Evolutionary conservation across 2,888 invertebrate genomes (phyloP), one percentile per base, ranked within the genome.

Genomic region (Scelioninae gen. 1): DNA sequence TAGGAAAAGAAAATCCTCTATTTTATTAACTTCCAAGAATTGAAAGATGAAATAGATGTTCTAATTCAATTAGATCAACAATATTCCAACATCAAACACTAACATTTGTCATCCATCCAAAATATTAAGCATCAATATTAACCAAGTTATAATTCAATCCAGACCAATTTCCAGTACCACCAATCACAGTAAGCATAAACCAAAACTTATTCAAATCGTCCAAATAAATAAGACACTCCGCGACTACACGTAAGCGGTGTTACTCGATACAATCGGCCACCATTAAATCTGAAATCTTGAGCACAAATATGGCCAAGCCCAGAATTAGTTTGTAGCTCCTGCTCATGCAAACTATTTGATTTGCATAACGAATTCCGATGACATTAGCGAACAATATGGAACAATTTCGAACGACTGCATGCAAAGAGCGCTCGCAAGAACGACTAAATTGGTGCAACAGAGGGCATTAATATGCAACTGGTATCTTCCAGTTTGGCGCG

Each of bases 381-480:
- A 83, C 75, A 83, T 72, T 76, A 76, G 65, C 56, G 69, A 69
- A 71, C 75, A 69, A 69, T 75, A 65, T 79, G 79, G 68, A 66
- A 74, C 80, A 62, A 74, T 80, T 80, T 68, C 66, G 53, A 66
- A 79, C 72, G 72, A 79, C 53, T 72, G 72, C 79, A 58, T 40
- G 15, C 65, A 32, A 60, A 68, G 68, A 62, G 76, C 60, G 9
- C 29, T 69, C 62, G 62, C 40, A 43, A 56, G 49, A 34, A 60
- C 55, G 71, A 45, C 16, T 16, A 80, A 77, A 75, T 66, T 62
- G 76, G 51, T 63, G 66, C 60, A 55, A 58, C 72, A 32, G 56
- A 58, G 63, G 66, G 69, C 69, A 75, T 81, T 80, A 76, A 83
- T 83, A 80, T 77, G 76, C 80, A 62, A 80, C 80, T 65, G 83